phyloP scores from a whole-genome alignment of 1,140 invertebrate genomes.

The Cylas formicarius region DNA sequence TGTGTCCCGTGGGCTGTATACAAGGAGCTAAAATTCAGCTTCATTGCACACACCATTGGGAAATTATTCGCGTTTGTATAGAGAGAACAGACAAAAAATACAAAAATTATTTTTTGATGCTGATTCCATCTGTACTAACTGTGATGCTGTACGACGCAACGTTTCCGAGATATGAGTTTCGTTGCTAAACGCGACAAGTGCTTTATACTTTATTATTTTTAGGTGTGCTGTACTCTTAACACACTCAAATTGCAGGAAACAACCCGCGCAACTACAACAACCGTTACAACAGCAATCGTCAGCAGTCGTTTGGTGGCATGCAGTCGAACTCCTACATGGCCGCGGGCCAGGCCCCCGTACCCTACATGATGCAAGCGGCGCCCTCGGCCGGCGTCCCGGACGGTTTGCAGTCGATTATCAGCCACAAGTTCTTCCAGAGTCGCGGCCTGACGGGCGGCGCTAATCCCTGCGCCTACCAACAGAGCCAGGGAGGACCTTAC shows the following conservation, averaged over 20 bases:
- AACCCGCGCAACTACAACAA: conserved; percentile 35
- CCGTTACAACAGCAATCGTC: conserved; percentile 38
- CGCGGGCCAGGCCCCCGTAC: conserved; percentile 44
- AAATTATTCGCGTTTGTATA: too few relatives aligned
- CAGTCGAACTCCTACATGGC: conserved; percentile 44
- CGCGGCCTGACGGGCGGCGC: conserved; percentile 46
- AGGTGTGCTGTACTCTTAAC: too few relatives aligned
- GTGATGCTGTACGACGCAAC: too few relatives aligned
- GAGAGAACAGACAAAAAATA: too few relatives aligned
- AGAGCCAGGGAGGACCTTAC: conserved; percentile 47
- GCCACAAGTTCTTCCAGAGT: conserved; percentile 57
- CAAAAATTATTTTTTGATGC: too few relatives aligned
- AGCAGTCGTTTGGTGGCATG: conserved; percentile 37
- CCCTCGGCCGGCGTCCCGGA: conserved; percentile 40
- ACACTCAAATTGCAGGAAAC: conserved; percentile 40
- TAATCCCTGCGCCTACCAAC: conserved; percentile 53
- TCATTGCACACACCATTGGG: too few relatives aligned
- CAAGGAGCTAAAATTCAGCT: too few relatives aligned
- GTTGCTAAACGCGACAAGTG: too few relatives aligned
- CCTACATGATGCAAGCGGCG: conserved; percentile 43
- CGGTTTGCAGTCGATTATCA: conserved; percentile 51
- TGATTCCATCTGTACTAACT: too few relatives aligned
- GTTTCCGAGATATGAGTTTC: too few relatives aligned
- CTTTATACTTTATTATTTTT: too few relatives aligned
- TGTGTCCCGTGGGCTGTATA: too few relatives aligned